Evolutionary conservation across 2,797 vertebrate genomes (phyloP).

Genomic region (Schizothorax lantsangensis): DNA sequence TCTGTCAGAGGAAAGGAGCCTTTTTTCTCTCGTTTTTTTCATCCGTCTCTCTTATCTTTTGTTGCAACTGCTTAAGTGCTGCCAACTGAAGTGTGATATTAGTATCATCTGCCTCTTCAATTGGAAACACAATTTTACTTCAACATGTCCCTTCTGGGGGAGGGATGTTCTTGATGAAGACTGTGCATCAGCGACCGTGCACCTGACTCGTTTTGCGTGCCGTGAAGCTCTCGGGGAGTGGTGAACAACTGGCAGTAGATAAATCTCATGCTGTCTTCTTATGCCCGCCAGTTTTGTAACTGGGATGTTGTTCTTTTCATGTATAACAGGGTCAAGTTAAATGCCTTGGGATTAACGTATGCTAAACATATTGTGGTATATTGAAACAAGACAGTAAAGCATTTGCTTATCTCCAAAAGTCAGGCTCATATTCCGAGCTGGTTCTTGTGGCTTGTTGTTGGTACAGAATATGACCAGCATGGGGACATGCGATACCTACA

Average conservation of each 20-base stretch:
- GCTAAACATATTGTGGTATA: slow-evolving; percentile 28
- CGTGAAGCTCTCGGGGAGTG: slow-evolving; percentile 50
- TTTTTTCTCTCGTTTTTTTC: slow-evolving; percentile 50
- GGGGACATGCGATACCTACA: slow-evolving; percentile 32
- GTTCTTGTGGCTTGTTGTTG: slow-evolving; percentile 47
- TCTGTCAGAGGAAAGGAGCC: slow-evolving; percentile 41
- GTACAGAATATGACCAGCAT: slow-evolving; percentile 37
- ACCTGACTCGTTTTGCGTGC: slow-evolving; percentile 64
- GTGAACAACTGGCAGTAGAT: slow-evolving; percentile 63
- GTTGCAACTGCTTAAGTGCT: slow-evolving; percentile 68
- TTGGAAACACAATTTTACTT: slow-evolving; percentile 70
- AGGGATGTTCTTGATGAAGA: slow-evolving; percentile 57
- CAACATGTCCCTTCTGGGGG: slow-evolving; percentile 40
- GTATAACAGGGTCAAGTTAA: slow-evolving; percentile 14
- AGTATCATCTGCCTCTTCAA: slow-evolving; percentile 74
- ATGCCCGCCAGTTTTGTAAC: slow-evolving; percentile 6
- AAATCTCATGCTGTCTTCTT: slow-evolving; percentile 56
- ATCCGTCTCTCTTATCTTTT: slow-evolving; percentile 40
- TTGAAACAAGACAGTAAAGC: slow-evolving; percentile 23
- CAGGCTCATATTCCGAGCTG: slow-evolving; percentile 33
- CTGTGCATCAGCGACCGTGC: slow-evolving; percentile 55
- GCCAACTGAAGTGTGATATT: slow-evolving; percentile 75
- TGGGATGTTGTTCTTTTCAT: slow-evolving; percentile 19
- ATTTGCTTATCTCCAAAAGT: slow-evolving; percentile 37
- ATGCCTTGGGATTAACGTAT: neutral